Conservation (phyloP, 1,140 invertebrate genomes). For the Contarinia nasturtii region DNA sequence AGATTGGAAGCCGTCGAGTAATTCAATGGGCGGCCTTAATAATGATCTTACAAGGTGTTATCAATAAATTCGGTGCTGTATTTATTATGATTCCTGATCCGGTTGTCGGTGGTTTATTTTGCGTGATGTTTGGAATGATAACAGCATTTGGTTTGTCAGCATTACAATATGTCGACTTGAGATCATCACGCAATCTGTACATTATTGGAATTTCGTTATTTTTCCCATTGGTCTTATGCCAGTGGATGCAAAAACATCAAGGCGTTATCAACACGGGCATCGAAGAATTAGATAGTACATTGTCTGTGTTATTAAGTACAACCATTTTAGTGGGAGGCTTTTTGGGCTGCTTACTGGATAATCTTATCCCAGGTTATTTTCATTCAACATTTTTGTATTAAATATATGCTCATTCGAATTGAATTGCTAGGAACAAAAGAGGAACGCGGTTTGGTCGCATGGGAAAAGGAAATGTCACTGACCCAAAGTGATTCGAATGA, state of each 20-base stretch:
- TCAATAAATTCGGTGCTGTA: conserved; percentile 66
- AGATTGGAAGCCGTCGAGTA: conserved; percentile 72
- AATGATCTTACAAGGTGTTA: conserved; percentile 60
- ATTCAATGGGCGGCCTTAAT: conserved; percentile 60
- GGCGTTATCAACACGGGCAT: conserved; percentile 47
- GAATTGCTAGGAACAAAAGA: conserved; percentile 35
- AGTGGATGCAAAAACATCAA: conserved; percentile 50
- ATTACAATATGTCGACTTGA: conserved; percentile 62
- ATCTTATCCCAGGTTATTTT: conserved; percentile 56
- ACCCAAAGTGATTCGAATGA: conserved; percentile 23
- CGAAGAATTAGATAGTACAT: conserved; percentile 47
- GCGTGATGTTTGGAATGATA: conserved; percentile 76
- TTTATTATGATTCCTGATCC: conserved; percentile 80
- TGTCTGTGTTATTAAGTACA: conserved; percentile 62
- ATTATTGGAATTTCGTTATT: conserved; percentile 78
- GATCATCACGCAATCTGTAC: conserved; percentile 66
- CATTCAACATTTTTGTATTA: neutral
- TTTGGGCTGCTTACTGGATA: conserved; percentile 63
- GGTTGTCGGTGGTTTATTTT: conserved; percentile 73
- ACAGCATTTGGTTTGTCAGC: conserved; percentile 63
- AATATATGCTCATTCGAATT: neutral
- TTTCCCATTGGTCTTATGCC: conserved; percentile 58
- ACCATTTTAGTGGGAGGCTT: conserved; percentile 69
- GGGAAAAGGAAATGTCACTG: conserved; percentile 49
- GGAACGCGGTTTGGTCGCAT: conserved; percentile 46